Conservation (phyloP, 2,888 invertebrate genomes). For the Acronicta psi region DNA sequence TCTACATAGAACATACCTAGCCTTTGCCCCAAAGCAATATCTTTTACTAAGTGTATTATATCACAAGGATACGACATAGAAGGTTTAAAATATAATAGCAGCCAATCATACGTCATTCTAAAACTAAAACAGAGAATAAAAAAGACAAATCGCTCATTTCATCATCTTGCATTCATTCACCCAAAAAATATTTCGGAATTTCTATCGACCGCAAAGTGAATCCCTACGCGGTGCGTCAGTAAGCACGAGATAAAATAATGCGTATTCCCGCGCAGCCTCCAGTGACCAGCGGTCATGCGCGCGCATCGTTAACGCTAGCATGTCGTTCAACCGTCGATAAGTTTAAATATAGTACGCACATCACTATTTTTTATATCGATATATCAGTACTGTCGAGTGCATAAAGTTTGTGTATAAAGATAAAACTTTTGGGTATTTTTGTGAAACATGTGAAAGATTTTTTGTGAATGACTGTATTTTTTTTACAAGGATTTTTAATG, state of each 20-base stretch:
- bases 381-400: slow-evolving; percentile 12
- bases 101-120: neutral
- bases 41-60: too few species aligned
- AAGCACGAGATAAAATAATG: slow-evolving; percentile 68
- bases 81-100: neutral
- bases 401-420: slow-evolving; percentile 10
- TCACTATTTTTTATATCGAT: slow-evolving; percentile 56
- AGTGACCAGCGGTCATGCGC: slow-evolving; percentile 60
- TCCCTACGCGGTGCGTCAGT: slow-evolving; percentile 56
- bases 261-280: slow-evolving; percentile 68
- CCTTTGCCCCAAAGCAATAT: neutral
- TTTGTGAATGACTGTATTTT: slow-evolving; percentile 31
- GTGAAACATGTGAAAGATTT: slow-evolving; percentile 47
- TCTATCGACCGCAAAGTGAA: slow-evolving; percentile 55
- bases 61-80: slow-evolving; percentile 14
- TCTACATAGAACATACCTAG: too few species aligned
- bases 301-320: slow-evolving; percentile 62
- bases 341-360: slow-evolving; percentile 55
- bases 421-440: slow-evolving; percentile 7
- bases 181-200: slow-evolving; percentile 29
- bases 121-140: slow-evolving; percentile 5
- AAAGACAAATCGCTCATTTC: slow-evolving; percentile 1
- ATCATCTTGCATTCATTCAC: slow-evolving; percentile 11
- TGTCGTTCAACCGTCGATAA: slow-evolving; percentile 59
- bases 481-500: slow-evolving; percentile 54